Evolutionary conservation across 2,797 vertebrate species (phyloP).

Genomic region (Gymnothorax javanicus): DNA sequence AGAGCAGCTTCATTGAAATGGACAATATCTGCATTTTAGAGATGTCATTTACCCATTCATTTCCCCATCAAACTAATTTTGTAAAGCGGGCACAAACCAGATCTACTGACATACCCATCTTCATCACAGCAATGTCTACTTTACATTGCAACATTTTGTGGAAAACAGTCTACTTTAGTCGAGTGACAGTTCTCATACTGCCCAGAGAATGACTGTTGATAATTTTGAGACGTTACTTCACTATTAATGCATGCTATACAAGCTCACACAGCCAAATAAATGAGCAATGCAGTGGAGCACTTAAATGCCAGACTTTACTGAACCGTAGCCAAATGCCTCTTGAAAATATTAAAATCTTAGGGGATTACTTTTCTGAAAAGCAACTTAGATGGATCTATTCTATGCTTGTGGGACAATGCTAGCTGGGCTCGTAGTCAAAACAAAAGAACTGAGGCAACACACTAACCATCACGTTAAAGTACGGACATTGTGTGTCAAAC

Average conservation of each 20-base stretch:
- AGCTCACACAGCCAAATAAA: background rate
- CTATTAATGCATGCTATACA: background rate
- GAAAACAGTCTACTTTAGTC: background rate
- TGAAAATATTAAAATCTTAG: background rate
- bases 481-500: background rate
- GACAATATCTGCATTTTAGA: background rate
- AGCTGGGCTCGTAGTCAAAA: background rate
- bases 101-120: background rate
- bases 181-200: background rate
- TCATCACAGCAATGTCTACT: background rate
- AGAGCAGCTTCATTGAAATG: background rate
- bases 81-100: background rate
- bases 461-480: background rate
- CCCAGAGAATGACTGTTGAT: background rate
- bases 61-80: background rate
- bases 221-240: background rate
- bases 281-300: background rate
- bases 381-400: background rate
- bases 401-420: background rate
- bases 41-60: background rate
- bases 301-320: background rate
- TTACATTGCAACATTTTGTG: background rate
- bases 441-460: background rate
- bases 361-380: background rate
- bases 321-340: background rate